Conservation (phyloP, 1,140 invertebrate genomes). For the Theocolax elegans region DNA sequence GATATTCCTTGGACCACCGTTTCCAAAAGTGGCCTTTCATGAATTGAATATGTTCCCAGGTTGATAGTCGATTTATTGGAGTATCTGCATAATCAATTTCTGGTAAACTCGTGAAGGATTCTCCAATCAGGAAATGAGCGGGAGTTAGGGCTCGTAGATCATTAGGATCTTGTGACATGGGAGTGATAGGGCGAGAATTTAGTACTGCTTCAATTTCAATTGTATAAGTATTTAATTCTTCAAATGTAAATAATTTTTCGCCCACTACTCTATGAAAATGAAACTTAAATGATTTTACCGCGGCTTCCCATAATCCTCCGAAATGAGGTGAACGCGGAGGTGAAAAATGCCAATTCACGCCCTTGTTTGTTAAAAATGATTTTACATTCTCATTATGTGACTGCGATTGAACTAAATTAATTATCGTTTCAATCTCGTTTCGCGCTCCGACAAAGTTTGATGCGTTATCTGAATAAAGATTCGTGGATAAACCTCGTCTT, state of each 20-base stretch:
- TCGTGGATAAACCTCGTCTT: slow-evolving; percentile 35
- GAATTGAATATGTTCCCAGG: background rate
- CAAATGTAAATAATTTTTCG: slow-evolving; percentile 41
- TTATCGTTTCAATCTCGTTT: slow-evolving; percentile 31
- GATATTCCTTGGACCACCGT: background rate
- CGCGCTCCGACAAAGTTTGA: slow-evolving; percentile 44
- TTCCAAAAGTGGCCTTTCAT: background rate
- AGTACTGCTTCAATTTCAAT: slow-evolving; percentile 48
- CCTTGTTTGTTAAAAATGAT: no score
- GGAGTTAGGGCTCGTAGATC: background rate
- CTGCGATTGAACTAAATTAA: background rate
- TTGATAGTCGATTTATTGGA: slow-evolving; percentile 37
- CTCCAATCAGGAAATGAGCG: slow-evolving; percentile 48
- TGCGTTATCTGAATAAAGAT: slow-evolving; percentile 46
- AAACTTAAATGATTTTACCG: slow-evolving; percentile 44
- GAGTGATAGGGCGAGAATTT: slow-evolving; percentile 47
- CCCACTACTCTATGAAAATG: slow-evolving; percentile 43
- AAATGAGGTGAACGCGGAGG: slow-evolving; percentile 35
- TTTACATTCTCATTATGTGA: background rate
- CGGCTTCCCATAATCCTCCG: slow-evolving; percentile 40
- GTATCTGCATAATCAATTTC: slow-evolving; percentile 40
- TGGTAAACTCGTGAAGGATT: slow-evolving; percentile 6
- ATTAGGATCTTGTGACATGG: slow-evolving; percentile 41
- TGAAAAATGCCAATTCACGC: slow-evolving; percentile 28
- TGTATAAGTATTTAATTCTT: slow-evolving; percentile 44